Base-by-base conservation (phyloP, 2,797 vertebrate species). In the Toxotes lorentzi region DNA sequence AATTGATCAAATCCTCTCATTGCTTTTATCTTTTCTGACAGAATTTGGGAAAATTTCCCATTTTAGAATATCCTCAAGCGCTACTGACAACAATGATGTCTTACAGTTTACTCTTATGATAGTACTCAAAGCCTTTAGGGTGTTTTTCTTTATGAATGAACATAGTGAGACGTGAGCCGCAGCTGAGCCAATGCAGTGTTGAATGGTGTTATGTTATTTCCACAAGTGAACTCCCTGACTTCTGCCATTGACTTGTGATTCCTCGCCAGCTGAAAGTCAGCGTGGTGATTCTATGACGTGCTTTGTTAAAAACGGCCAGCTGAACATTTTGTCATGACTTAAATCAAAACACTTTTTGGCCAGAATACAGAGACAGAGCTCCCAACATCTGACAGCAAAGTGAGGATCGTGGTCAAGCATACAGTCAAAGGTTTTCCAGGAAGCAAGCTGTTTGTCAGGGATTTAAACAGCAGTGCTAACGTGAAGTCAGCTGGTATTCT, bases 321-420 rank as follows among this genome's bases (percentile, higher is more conserved):
- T 70, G 77, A 72, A 81, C 43, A 32, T 70, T 83, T 69, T 70
- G 73, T 78, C 43, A 64, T 67, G 62, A 71, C 62, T 73, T 48
- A 51, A 84, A 84, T 73, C 66, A 66, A 83, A 89, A 77, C 81
- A 73, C 27, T 54, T 84, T 79, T 47, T 70, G 69, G 69, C 81
- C 66, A 76, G 82, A 75, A 81, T 56, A 81, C 48, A 74, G 11
- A 64, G 60, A 73, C 64, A 67, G n/a, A 48, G 61, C 32, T 77
- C 54, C 47, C 62, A 63, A 65, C 70, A 85, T 77, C 82, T 59
- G 62, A 86, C 84, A 77, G 81, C 71, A 63, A 71, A 65, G 70
- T 60, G 53, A 43, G 68, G 71, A 48, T 54, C 51, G 1, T n/a
- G 14, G 73, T 78, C 86, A 74, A 78, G 62, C 59, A 32, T 59